Percentiles rank a stretch among this genome's conserved stretches.
These are phyloP conservation scores for Hydrocynus forskahlii DNA, from an alignment of 2,797 vertebrate species.

Conservation along the genomic window DNA sequence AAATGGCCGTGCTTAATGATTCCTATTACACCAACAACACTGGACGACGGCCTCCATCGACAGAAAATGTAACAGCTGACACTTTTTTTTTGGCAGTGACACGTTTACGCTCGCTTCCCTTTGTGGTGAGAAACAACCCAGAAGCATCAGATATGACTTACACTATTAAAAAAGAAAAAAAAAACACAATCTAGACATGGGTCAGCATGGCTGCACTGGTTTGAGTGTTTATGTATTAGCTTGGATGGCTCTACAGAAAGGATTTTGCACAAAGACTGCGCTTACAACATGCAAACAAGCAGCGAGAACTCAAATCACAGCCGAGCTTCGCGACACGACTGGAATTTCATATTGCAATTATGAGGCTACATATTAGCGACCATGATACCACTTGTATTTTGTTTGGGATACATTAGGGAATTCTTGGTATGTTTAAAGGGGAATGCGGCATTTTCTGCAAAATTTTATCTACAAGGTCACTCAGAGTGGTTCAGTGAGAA, in stretches of 20 bases:
- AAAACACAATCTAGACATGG: not conserved
- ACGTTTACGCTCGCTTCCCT: constrained; percentile 20
- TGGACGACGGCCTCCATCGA: constrained; percentile 49
- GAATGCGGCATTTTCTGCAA: not conserved
- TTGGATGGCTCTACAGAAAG: not conserved
- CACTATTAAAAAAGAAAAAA: not conserved
- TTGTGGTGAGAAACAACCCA: constrained; percentile 2
- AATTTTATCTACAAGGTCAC: no score
- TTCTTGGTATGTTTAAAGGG: not conserved
- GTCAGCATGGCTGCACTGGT: not conserved
- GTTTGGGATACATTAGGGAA: not conserved
- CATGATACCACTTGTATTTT: not conserved
- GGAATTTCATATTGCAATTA: not conserved
- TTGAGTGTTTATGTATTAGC: not conserved
- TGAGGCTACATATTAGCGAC: not conserved
- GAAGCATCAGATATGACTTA: constrained; percentile 1
- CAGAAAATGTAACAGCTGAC: constrained; percentile 50
- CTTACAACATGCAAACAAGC: not conserved
- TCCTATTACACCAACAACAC: constrained; percentile 46
- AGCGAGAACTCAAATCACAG: not conserved
- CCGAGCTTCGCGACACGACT: not conserved
- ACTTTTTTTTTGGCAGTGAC: constrained; percentile 55
- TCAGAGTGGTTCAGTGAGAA: not conserved
- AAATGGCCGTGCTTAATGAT: not conserved
- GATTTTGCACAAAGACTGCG: constrained; percentile 19